Conservation (phyloP, 2,797 vertebrate genomes). For the Oophaga sylvatica region DNA sequence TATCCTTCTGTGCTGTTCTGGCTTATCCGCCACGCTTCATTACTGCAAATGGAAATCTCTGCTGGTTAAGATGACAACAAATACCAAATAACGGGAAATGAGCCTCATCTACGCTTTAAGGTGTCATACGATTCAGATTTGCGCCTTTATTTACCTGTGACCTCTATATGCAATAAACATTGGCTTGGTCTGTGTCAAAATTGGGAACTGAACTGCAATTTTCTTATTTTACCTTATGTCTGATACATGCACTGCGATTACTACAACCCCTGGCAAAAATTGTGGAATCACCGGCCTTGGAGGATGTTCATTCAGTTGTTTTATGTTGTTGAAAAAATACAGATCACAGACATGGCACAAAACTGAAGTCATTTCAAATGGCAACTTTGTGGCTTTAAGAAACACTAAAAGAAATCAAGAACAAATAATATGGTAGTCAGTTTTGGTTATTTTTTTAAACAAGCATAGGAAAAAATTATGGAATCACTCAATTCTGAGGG, state of each 20-base stretch:
- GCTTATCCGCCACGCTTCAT: neutral
- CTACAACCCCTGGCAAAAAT: too few species aligned
- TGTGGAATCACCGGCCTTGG: too few species aligned
- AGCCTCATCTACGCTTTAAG: neutral
- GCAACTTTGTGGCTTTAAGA: too few species aligned
- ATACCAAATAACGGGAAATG: neutral
- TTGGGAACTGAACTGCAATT: neutral
- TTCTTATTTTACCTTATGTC: neutral
- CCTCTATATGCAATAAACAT: slow-evolving; percentile 18
- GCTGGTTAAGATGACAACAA: slow-evolving; percentile 5
- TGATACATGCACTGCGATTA: neutral
- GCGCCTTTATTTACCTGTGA: slow-evolving; percentile 16
- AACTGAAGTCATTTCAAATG: too few species aligned
- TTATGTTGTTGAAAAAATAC: too few species aligned
- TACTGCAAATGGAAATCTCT: slow-evolving; percentile 28
- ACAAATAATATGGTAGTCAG: too few species aligned
- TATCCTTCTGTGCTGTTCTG: neutral
- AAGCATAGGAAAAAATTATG: too few species aligned
- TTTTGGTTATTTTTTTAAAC: too few species aligned
- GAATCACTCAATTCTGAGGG: too few species aligned
- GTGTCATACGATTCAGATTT: neutral
- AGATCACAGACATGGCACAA: too few species aligned
- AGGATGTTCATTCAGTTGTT: too few species aligned
- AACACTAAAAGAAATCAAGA: too few species aligned
- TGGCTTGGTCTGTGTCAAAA: neutral